Evolutionary conservation across 1,140 invertebrate genomes (phyloP), one percentile per base, ranked within the genome.

Genomic region (Ectropis grisescens): DNA sequence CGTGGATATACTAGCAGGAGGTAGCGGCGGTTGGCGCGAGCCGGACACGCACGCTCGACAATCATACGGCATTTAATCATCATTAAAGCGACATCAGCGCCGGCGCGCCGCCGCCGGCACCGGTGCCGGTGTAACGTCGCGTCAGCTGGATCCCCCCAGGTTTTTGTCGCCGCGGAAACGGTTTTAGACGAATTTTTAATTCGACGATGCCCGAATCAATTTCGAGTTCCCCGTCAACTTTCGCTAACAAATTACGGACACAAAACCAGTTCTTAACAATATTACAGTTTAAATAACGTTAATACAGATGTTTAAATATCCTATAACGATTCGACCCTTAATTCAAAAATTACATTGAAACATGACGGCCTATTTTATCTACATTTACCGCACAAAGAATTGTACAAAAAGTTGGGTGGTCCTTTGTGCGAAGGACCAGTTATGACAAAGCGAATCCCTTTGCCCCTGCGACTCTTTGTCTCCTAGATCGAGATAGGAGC

Each of bases 61-160:
- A 80, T 80, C 70, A 69, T 69, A 68, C 44, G 52, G 51, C 64
- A 62, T 71, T 80, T 76, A 80, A 80, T 80, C 75, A 75, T 74
- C 57, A 80, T 80, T 76, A 80, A 78, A 80, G 52, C 41, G 40
- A 57, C 68, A 80, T 80, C 75, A 75, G 65, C 46, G 44, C 30
- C 61, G 46, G 40, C 43, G 43, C 51, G 58, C 24, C 62, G 58
- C 57, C 41, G 47, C 46, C 50, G 58, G 22, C 62, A 56, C 58
- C 60, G 50, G n/a, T n/a, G n/a, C n/a, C n/a, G n/a, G n/a, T n/a
- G n/a, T n/a, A n/a, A n/a, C n/a, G n/a, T 43, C 48, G 62, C 69
- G 67, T 51, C 70, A 75, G 68, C 74, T 71, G 62, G 59, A 54
- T 51, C 43, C 47, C 46, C 43, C 42, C 27, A 38, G 37, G 38